Evolutionary conservation across 2,797 vertebrate genomes (phyloP), one percentile per base, ranked within the genome.

Genomic region (Balearica regulorum): DNA sequence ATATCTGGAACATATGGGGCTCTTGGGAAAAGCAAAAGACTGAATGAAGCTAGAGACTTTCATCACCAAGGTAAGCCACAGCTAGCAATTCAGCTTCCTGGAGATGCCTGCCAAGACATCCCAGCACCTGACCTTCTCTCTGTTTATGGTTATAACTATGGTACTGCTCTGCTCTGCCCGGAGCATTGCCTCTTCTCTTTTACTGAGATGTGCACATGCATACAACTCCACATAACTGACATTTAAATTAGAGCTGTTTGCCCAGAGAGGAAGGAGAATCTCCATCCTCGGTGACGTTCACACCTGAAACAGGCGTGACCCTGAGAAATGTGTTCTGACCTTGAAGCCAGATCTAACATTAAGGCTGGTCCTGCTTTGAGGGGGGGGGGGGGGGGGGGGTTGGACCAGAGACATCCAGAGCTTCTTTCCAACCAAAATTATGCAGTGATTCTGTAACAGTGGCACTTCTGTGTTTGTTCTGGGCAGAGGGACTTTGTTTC

Each of bases 111-210:
- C 17, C 44, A 72, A 73, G 28, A 31, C 29, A 51, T 48, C 20
- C 21, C 43, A 43, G 22, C 19, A 20, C 53, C 54, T 28, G 53
- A 84, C 48, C 53, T 68, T 83, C 66, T 58, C 58, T 46, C 17
- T 21, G 9, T 5, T 60, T 11, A 0, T 39, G 48, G 5, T 6
- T 44, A 2, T 16, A 80, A 24, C 35, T 49, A 5, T 0, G 2
- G n/a, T 10, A 24, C 2, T 28, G n/a, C 66, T 37, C 28, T 2
- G 4, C 44, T n/a, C 28, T 37, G 11, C 13, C 44, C 41, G 44
- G 83, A 75, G 21, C 25, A 0, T 13, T 12, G 5, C 4, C 3
- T 37, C 18, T 57, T 11, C 43, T 73, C 31, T 49, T 44, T 12
- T 44, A 14, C 21, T 44, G 83, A 57, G 15, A 5, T 6, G 9